phyloP scores from a whole-genome alignment of 2,888 invertebrate genomes.

The Lasioglossum malachurum region DNA sequence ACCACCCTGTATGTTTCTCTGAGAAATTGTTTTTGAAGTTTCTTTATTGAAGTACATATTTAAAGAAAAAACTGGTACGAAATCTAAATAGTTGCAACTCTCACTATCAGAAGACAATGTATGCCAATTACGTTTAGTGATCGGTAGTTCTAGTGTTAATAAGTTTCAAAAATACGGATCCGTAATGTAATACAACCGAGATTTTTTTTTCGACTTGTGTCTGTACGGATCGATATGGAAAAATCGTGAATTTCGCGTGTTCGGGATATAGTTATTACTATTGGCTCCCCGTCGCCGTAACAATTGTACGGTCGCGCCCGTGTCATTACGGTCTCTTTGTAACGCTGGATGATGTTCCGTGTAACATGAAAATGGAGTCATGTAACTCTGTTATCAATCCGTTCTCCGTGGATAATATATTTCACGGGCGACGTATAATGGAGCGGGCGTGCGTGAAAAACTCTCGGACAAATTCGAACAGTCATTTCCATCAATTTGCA shows the following conservation, averaged over 20 bases:
- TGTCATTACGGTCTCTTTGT: conserved; percentile 72
- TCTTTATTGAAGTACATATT: no score
- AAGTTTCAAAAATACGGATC: no score
- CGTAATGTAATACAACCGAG: neutral
- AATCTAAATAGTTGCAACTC: no score
- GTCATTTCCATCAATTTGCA: conserved; percentile 72
- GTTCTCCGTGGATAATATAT: conserved; percentile 70
- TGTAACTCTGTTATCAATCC: conserved; percentile 74
- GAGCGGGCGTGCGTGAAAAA: conserved; percentile 63
- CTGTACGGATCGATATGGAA: neutral
- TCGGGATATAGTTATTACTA: conserved; percentile 55
- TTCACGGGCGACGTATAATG: conserved; percentile 67
- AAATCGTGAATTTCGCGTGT: neutral
- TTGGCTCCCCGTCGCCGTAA: conserved; percentile 48
- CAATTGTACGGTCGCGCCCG: conserved; percentile 57
- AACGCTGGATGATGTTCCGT: conserved; percentile 69
- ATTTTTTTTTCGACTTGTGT: neutral
- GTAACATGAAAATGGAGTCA: conserved; percentile 74
- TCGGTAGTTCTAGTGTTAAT: no score
- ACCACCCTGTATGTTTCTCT: no score
- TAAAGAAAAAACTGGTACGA: no score
- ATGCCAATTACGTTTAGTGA: no score
- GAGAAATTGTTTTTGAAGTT: no score
- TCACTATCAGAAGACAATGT: no score
- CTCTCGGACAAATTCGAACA: conserved; percentile 67